Percentiles rank a stretch among this genome's conserved stretches.
Evolutionary conservation across 2,888 invertebrate genomes (phyloP).

Genomic region (Liopterus haemorrhoidalis): DNA sequence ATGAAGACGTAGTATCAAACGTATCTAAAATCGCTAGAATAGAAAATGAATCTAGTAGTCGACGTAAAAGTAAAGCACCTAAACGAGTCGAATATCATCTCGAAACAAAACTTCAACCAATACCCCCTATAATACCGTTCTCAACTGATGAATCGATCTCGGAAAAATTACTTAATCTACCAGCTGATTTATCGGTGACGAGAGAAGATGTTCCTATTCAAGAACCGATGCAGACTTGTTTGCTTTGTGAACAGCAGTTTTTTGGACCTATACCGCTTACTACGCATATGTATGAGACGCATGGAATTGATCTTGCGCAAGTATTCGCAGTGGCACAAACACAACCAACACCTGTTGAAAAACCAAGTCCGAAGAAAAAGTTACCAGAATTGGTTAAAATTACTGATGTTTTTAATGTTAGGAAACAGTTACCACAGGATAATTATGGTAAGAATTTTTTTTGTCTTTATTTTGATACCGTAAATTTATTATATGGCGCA

Average conservation of each 20-base stretch:
- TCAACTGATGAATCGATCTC: neutral
- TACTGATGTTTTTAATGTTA: slow-evolving; percentile 34
- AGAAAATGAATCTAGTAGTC: slow-evolving; percentile 34
- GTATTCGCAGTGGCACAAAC: slow-evolving; percentile 38
- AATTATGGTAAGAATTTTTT: no score
- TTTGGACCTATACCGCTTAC: slow-evolving; percentile 46
- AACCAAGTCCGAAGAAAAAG: slow-evolving; percentile 36
- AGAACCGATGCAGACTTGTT: slow-evolving; percentile 46
- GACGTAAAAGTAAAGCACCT: slow-evolving; percentile 44
- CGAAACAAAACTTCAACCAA: neutral
- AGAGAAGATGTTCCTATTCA: neutral
- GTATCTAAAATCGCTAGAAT: slow-evolving; percentile 17
- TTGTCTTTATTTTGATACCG: no score
- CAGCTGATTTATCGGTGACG: slow-evolving; percentile 1
- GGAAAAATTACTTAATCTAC: neutral
- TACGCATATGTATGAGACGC: slow-evolving; percentile 49
- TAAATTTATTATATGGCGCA: no score
- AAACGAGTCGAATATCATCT: slow-evolving; percentile 38
- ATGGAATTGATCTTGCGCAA: slow-evolving; percentile 48
- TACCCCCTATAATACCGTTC: no score
- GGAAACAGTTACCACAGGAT: slow-evolving; percentile 17
- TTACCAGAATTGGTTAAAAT: slow-evolving; percentile 44
- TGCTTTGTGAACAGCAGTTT: slow-evolving; percentile 50
- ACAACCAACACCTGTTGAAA: neutral
- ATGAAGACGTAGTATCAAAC: slow-evolving; percentile 21